phyloP scores from a whole-genome alignment of 2,113 vertebrate species.

The Pyxicephalus adspersus region DNA sequence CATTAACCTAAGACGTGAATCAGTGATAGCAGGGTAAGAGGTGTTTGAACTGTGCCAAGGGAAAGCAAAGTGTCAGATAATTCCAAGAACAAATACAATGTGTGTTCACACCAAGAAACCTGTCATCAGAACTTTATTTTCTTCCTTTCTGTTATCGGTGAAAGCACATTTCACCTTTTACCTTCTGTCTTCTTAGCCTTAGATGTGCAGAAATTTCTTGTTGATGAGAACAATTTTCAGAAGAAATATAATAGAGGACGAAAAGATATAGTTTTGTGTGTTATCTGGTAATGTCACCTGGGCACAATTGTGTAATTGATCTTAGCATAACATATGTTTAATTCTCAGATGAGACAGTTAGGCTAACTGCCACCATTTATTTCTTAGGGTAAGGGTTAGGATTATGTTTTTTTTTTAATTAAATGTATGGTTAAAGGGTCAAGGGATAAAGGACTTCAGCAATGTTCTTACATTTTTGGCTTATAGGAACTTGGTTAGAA shows the following conservation, averaged over 20 bases:
- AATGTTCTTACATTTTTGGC: too few species aligned
- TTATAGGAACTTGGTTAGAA: too few species aligned
- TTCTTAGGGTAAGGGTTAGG: too few species aligned
- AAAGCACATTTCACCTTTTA: constrained; percentile 30
- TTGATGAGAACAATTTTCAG: constrained; percentile 10
- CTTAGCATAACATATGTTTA: too few species aligned
- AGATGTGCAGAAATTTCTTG: neutral
- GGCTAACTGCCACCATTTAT: too few species aligned
- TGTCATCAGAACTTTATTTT: constrained; percentile 30
- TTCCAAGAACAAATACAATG: constrained; percentile 14
- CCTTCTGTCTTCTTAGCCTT: constrained; percentile 4
- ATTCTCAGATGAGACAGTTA: too few species aligned
- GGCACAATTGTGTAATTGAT: too few species aligned
- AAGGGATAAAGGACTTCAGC: too few species aligned
- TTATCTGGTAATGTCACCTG: too few species aligned
- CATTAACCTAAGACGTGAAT: neutral
- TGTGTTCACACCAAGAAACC: constrained; percentile 32
- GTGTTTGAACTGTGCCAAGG: constrained; percentile 16
- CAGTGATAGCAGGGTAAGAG: constrained; percentile 11
- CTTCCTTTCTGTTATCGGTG: constrained; percentile 1
- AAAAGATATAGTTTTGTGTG: neutral
- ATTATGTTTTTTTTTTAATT: too few species aligned
- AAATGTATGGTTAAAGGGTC: too few species aligned
- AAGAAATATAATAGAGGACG: constrained; percentile 9
- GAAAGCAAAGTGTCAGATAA: constrained; percentile 22